These are phyloP conservation scores for Perca fluviatilis DNA, from an alignment of 2,113 vertebrate species.

Conservation along the genomic window DNA sequence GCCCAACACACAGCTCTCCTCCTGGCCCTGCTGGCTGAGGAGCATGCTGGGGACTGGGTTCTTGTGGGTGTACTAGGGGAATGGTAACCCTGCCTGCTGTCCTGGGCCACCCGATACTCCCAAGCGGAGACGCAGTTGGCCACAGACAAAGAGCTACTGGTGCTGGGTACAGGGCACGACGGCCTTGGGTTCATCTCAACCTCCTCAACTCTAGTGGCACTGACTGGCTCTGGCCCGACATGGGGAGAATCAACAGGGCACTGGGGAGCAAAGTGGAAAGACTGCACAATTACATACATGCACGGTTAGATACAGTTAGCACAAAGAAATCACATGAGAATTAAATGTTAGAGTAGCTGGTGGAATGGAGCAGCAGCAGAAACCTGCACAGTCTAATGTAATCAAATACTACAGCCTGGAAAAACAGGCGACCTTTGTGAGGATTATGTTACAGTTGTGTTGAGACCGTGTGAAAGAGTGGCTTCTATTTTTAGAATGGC, in stretches of 20 bases:
- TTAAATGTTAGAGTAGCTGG: not conserved
- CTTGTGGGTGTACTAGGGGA: constrained; percentile 62
- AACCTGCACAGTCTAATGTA: rapidly evolving
- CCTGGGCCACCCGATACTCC: constrained; percentile 86
- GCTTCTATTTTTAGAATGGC: not conserved
- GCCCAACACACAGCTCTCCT: constrained; percentile 86
- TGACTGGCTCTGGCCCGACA: constrained; percentile 71
- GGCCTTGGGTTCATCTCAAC: constrained; percentile 26
- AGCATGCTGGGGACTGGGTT: constrained; percentile 76
- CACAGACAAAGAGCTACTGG: constrained; percentile 88
- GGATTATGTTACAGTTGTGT: not conserved
- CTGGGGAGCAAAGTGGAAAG: constrained; percentile 77
- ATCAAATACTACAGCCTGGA: not conserved
- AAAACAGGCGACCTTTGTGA: not conserved
- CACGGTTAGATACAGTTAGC: constrained; percentile 65
- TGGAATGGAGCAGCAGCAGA: not conserved
- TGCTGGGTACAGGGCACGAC: constrained; percentile 66
- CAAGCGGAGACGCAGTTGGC: constrained; percentile 59
- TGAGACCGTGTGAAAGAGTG: not conserved
- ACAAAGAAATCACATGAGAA: not conserved
- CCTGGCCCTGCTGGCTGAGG: constrained; percentile 70
- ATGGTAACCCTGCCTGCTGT: constrained; percentile 73
- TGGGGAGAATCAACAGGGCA: constrained; percentile 55
- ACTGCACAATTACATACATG: constrained; percentile 70
- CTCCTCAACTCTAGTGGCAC: constrained; percentile 39